These are phyloP conservation scores for Drosophila ironensis DNA, from an alignment of 1,140 invertebrate genomes.

Conservation along the genomic window DNA sequence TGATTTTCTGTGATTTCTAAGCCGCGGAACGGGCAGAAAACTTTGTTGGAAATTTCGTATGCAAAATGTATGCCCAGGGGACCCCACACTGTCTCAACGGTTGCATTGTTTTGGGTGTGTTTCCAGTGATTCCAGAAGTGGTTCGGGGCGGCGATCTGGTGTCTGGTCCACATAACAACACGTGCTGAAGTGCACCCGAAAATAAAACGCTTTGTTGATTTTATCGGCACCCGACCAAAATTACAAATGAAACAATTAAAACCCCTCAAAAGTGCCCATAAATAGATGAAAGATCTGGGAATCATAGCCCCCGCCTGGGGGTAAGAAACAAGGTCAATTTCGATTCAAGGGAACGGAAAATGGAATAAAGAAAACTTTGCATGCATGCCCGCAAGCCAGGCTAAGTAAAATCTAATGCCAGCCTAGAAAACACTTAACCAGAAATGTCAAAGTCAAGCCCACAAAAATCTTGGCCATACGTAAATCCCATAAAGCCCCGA, in stretches of 20 bases:
- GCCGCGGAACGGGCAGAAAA: slow-evolving; percentile 47
- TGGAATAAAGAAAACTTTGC: no score
- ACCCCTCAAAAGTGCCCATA: slow-evolving; percentile 30
- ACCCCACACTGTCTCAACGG: slow-evolving; percentile 19
- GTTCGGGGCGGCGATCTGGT: slow-evolving; percentile 1
- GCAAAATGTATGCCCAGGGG: slow-evolving; percentile 34
- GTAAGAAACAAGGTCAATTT: slow-evolving; percentile 41
- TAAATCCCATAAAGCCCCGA: slow-evolving; percentile 52
- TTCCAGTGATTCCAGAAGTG: slow-evolving; percentile 23
- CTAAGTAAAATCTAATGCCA: no score
- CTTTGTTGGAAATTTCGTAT: slow-evolving; percentile 58
- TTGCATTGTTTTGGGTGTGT: slow-evolving; percentile 31
- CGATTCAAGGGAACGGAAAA: neutral
- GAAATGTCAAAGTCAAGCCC: slow-evolving; percentile 38
- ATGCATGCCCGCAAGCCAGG: no score
- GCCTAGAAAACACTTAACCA: slow-evolving; percentile 16
- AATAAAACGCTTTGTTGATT: slow-evolving; percentile 51
- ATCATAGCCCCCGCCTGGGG: neutral
- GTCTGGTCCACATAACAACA: slow-evolving; percentile 23
- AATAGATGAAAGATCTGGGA: slow-evolving; percentile 16
- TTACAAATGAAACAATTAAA: slow-evolving; percentile 50
- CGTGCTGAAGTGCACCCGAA: slow-evolving; percentile 51
- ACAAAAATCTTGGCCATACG: neutral
- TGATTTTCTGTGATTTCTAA: slow-evolving; percentile 56
- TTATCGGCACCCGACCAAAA: slow-evolving; percentile 23